Evolutionary conservation across 2,797 vertebrate species (phyloP).

Genomic region (Anableps anableps): DNA sequence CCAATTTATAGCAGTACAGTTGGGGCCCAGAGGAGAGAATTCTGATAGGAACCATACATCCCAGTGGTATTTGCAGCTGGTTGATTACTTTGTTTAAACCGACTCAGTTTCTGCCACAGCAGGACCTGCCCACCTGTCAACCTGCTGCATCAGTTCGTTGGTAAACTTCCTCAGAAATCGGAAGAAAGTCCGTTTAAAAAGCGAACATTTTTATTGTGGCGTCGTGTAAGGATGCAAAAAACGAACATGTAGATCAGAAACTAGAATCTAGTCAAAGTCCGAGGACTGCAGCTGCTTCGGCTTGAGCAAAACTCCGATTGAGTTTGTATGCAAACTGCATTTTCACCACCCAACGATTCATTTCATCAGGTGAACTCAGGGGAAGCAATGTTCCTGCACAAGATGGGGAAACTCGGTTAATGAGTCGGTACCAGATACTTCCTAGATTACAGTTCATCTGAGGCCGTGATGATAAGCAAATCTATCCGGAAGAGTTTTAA

Average conservation of each 20-base stretch:
- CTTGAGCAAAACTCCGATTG: background rate
- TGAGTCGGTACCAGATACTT: background rate
- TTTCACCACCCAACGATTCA: background rate
- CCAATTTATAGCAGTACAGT: background rate
- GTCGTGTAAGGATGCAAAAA: background rate
- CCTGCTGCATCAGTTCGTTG: conserved; percentile 29
- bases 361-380: background rate
- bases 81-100: background rate
- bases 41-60: background rate
- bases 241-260: background rate
- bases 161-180: background rate
- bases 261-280: background rate
- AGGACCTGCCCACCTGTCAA: conserved; percentile 63
- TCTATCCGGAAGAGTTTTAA: background rate
- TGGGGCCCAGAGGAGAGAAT: background rate
- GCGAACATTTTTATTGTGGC: background rate
- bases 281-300: background rate
- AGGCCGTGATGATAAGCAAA: background rate
- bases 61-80: background rate
- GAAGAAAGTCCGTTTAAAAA: conserved; percentile 9
- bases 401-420: background rate
- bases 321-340: background rate
- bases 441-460: background rate
- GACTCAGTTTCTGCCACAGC: background rate
- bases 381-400: background rate